A percentile compares a stretch with the other conserved stretches of the same genome.
These are phyloP conservation scores for Lamellibrachia columna DNA, from an alignment of 2,888 invertebrate genomes.

Conservation along the genomic window DNA sequence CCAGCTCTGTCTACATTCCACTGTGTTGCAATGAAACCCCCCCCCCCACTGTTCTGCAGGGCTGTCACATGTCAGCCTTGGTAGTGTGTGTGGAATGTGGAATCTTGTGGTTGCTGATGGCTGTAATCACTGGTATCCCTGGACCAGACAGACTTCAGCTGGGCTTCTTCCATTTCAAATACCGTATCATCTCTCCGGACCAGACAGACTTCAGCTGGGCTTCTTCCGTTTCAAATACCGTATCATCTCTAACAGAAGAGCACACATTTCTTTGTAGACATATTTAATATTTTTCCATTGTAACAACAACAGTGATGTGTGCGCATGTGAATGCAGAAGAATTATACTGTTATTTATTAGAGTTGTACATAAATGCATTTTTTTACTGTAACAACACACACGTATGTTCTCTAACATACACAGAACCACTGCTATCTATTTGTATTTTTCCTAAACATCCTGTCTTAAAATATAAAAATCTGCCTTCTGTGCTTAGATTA, in stretches of 20 bases:
- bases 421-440: not conserved
- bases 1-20: not conserved
- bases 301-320: no score
- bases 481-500: not conserved
- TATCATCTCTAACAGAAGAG: not conserved
- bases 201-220: not conserved
- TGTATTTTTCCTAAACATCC: not conserved
- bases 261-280: no score
- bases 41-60: not conserved
- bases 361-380: not conserved
- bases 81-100: not conserved
- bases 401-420: not conserved
- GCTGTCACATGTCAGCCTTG: not conserved
- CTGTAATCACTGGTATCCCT: not conserved
- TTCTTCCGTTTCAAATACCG: not conserved
- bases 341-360: not conserved
- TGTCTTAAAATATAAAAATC: no score
- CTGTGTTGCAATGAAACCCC: not conserved
- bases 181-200: not conserved
- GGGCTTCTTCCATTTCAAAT: not conserved
- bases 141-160: not conserved
- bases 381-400: not conserved
- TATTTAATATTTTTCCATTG: no score
- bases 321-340: no score
- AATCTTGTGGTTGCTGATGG: not conserved